Base-by-base conservation (phyloP, 2,797 vertebrate genomes). In the Gymnothorax javanicus region DNA sequence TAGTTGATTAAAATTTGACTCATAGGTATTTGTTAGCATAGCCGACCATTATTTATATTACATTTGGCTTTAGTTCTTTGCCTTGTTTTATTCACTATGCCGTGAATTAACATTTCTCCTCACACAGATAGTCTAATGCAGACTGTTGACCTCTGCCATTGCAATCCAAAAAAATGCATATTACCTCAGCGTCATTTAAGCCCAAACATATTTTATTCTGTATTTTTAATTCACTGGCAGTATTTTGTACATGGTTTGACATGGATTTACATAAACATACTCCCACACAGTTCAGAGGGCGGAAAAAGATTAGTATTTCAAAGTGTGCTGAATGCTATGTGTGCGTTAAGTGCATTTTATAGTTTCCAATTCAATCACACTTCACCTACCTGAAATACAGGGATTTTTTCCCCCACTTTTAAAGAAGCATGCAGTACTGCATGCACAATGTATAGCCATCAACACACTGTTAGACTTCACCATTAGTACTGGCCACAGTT, bases 241-340 rank as follows among this genome's bases (percentile, higher is more conserved):
- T 77, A 43, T 77, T 77, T 52, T 77, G 43, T 52, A 3, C 43
- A 33, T 77, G 73, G 73, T 75, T 75, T 75, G 27, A 13, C 11
- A 5, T 15, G 13, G 71, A 75, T 77, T 77, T 77, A 33, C 73
- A 77, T 77, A 77, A 77, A 77, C 52, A 77, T 52, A 20, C 33
- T 50, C 73, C 73, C 73, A 77, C 73, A 77, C 43, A 77, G 69
- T 73, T 73, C 69, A 73, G 27, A 77, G 73, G 33, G 13, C 15
- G 20, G 20, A 52, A 52, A 77, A 33, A 77, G 73, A 77, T 52
- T 17, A 17, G 43, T 77, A 52, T 52, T 17, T 77, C 33, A 20
- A 52, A 77, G 73, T 50, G 7, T 77, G 43, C 73, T 20, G 33
- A 9, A 43, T 52, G 20, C 15, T 52, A 20, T 52, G 23, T 77